A percentile compares a stretch with the other conserved stretches of the same genome.
phyloP scores from a whole-genome alignment of 2,113 vertebrate genomes.

The Gallinago undulata region DNA sequence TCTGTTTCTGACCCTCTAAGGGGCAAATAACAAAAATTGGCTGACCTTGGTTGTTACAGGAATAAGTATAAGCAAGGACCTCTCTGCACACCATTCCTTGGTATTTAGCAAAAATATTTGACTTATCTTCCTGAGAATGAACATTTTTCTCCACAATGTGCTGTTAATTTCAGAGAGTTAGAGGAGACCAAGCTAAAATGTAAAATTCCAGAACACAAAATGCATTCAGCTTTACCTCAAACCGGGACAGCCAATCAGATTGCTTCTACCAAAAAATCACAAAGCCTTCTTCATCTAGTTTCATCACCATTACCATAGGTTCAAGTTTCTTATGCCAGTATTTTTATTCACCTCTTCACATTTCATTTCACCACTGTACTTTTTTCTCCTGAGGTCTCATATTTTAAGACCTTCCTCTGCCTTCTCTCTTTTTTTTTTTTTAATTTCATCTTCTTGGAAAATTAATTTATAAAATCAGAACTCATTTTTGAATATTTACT shows the following conservation, averaged over 20 bases:
- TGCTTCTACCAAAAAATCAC: neutral
- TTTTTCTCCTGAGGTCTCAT: neutral
- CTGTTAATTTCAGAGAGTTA: too few species aligned
- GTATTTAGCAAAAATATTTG: too few species aligned
- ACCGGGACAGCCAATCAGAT: neutral
- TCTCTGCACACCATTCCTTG: too few species aligned
- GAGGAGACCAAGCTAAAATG: too few species aligned
- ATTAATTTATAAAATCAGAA: neutral
- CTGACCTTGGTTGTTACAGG: too few species aligned
- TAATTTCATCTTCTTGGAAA: neutral
- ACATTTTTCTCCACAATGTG: too few species aligned
- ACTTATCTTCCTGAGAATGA: too few species aligned
- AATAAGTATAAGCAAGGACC: too few species aligned
- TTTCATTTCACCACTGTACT: neutral
- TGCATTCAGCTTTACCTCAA: too few species aligned
- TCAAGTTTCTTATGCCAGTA: neutral
- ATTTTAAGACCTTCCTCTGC: neutral
- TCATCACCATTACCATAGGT: neutral
- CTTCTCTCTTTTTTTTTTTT: neutral
- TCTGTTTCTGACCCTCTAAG: too few species aligned
- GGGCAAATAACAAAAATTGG: too few species aligned
- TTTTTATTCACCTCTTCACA: neutral
- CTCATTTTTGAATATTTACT: neutral
- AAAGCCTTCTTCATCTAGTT: neutral
- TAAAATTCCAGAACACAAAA: too few species aligned